Percentiles rank a stretch among this genome's conserved stretches.
Evolutionary conservation across 1,140 invertebrate species (phyloP).

Genomic region (Cataglyphis hispanica): DNA sequence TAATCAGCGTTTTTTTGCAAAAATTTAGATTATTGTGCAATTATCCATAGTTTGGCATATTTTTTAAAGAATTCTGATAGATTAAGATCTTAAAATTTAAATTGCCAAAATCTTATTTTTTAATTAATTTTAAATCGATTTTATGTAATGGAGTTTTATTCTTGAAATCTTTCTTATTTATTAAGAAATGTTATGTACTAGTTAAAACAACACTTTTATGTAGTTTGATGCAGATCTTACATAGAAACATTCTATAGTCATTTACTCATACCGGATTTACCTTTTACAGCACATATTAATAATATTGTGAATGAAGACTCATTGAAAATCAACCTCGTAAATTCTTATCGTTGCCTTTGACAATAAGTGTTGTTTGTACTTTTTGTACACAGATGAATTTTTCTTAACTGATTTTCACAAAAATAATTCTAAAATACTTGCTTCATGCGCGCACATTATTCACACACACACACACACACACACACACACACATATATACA

Average conservation of each 20-base stretch:
- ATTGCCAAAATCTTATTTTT: background rate
- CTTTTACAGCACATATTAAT: background rate
- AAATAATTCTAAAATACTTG: background rate
- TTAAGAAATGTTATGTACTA: background rate
- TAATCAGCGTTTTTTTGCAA: background rate
- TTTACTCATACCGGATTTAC: background rate
- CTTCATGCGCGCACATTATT: background rate
- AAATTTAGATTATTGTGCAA: conserved; percentile 3
- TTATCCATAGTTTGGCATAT: background rate
- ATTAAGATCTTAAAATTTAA: background rate
- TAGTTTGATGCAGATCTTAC: conserved; percentile 28
- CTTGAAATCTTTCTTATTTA: background rate
- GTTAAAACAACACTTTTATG: background rate
- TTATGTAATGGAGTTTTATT: conserved; percentile 3
- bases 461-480: conserved; percentile 4
- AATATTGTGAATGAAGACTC: conserved; percentile 22
- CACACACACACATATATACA: too few species aligned
- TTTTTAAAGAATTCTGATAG: background rate
- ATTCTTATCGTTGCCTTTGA: conserved; percentile 78
- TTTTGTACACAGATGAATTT: conserved; percentile 78
- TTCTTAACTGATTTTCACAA: conserved; percentile 67
- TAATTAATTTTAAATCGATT: background rate
- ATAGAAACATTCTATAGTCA: background rate
- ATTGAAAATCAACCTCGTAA: conserved; percentile 36
- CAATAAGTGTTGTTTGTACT: conserved; percentile 82